Percentiles rank a stretch among this genome's conserved stretches.
Conservation (phyloP, 2,113 vertebrate genomes). For the Fulmarus glacialis region DNA sequence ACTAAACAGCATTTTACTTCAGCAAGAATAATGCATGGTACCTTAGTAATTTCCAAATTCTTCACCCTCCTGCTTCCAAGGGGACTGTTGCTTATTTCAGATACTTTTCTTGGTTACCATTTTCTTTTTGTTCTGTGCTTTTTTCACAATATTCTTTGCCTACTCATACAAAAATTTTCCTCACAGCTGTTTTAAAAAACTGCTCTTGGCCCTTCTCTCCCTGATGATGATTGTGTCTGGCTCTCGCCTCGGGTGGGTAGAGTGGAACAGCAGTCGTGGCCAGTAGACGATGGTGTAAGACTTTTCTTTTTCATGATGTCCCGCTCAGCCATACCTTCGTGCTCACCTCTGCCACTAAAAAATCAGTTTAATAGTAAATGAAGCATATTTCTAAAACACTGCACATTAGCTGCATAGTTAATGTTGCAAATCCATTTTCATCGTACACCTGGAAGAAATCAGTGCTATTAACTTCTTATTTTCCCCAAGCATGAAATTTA, state of each 20-base stretch:
- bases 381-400: not conserved
- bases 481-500: constrained; percentile 19
- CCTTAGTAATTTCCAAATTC: not conserved
- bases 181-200: not conserved
- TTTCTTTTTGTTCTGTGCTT: not conserved
- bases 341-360: not conserved
- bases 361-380: not conserved
- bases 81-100: not conserved
- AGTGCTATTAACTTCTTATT: constrained; percentile 7
- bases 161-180: not conserved
- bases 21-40: not conserved
- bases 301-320: not conserved
- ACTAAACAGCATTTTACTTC: not conserved
- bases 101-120: not conserved
- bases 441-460: not conserved
- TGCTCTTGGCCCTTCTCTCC: not conserved
- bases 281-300: not conserved
- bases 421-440: not conserved
- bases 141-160: not conserved
- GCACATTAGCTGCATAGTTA: not conserved
- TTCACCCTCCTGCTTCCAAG: not conserved
- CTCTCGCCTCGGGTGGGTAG: not conserved
- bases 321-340: not conserved
- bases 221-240: not conserved
- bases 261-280: not conserved